Percentiles rank a stretch among this genome's conserved stretches.
These are phyloP conservation scores for Ectemnius lituratus DNA, from an alignment of 2,888 invertebrate genomes.

Conservation along the genomic window DNA sequence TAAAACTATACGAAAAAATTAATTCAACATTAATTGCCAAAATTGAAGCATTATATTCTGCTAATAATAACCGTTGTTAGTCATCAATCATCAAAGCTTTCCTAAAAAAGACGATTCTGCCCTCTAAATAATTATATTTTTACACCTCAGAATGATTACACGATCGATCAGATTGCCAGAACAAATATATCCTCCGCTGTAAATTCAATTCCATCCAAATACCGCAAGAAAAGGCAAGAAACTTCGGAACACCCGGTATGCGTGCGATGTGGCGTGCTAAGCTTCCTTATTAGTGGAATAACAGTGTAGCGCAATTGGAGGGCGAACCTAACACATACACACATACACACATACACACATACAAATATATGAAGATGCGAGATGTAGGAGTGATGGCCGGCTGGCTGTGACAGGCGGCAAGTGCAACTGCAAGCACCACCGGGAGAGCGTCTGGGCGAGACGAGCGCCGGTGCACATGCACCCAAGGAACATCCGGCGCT, in stretches of 20 bases:
- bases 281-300: too few species aligned
- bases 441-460: constrained; percentile 14
- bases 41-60: too few species aligned
- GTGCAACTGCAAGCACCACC: constrained; percentile 27
- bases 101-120: too few species aligned
- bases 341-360: not conserved
- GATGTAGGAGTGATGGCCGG: constrained; percentile 31
- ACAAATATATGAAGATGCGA: not conserved
- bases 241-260: not conserved
- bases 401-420: constrained; percentile 39
- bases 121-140: too few species aligned
- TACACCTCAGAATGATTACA: too few species aligned
- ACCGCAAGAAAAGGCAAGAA: not conserved
- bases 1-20: too few species aligned
- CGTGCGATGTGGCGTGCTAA: too few species aligned
- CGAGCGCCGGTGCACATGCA: constrained; percentile 27
- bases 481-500: constrained; percentile 18
- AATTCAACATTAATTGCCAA: too few species aligned
- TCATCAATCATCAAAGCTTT: too few species aligned
- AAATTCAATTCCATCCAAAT: not conserved
- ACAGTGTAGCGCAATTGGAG: too few species aligned
- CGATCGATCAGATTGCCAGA: too few species aligned
- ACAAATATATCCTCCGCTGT: not conserved
- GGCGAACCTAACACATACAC: not conserved
- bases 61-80: too few species aligned